phyloP scores from a whole-genome alignment of 2,888 invertebrate genomes.

The Eustalomyia histrio region DNA sequence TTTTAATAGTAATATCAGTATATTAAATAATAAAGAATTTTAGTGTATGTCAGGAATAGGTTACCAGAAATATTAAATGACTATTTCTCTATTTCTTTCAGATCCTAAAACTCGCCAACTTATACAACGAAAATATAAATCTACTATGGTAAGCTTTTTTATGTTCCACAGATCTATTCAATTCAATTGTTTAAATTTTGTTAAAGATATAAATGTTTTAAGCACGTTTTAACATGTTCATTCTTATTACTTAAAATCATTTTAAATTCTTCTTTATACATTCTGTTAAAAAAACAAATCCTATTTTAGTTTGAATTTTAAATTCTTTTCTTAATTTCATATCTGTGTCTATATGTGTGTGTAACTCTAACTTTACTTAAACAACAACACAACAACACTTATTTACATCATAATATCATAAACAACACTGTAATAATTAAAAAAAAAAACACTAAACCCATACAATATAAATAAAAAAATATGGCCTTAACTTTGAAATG shows the following conservation, averaged over 20 bases:
- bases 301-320: conserved; percentile 11
- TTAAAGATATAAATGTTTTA: conserved; percentile 32
- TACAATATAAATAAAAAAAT: conserved; percentile 21
- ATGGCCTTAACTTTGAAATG: conserved; percentile 13
- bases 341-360: conserved; percentile 59
- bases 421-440: conserved; percentile 49
- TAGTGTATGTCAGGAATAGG: too few relatives aligned
- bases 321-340: conserved; percentile 41
- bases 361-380: conserved; percentile 55
- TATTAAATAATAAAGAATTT: too few relatives aligned
- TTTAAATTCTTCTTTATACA: neutral
- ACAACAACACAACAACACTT: conserved; percentile 49
- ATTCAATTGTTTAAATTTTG: neutral
- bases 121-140: conserved; percentile 97
- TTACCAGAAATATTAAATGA: too few relatives aligned
- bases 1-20: too few relatives aligned
- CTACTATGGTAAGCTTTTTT: conserved; percentile 93
- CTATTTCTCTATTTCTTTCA: conserved; percentile 80
- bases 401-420: conserved; percentile 54
- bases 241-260: conserved; percentile 35
- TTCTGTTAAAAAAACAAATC: neutral
- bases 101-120: conserved; percentile 99
- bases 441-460: conserved; percentile 28
- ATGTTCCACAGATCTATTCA: neutral
- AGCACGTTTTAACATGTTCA: conserved; percentile 61